Percentiles rank a stretch among this genome's conserved stretches.
Evolutionary conservation across 2,888 invertebrate genomes (phyloP).

Genomic region (Therioaphis trifolii): DNA sequence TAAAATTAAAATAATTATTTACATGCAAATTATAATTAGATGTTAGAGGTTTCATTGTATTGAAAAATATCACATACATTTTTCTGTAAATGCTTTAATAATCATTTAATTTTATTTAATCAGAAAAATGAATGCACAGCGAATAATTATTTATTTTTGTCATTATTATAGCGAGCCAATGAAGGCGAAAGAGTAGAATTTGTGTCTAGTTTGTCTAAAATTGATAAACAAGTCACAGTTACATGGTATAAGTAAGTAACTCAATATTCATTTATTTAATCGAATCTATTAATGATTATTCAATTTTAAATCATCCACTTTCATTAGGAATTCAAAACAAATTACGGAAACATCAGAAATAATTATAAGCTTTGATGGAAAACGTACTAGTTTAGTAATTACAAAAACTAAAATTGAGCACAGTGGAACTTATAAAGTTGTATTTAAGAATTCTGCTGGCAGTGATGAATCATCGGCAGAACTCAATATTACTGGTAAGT

Average conservation of each 20-base stretch:
- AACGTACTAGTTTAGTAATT: conserved; percentile 82
- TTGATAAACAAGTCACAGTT: conserved; percentile 83
- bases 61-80: too few species aligned
- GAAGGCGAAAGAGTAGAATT: conserved; percentile 85
- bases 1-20: too few species aligned
- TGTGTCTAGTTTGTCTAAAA: conserved; percentile 78
- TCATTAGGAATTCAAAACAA: conserved; percentile 65
- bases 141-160: conserved; percentile 62
- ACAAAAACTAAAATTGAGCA: conserved; percentile 80
- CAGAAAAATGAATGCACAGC: neutral
- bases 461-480: conserved; percentile 88
- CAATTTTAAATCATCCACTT: too few species aligned
- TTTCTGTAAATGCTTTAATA: neutral
- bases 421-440: conserved; percentile 84
- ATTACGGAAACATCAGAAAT: conserved; percentile 75
- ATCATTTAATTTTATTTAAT: neutral
- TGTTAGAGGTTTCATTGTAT: too few species aligned
- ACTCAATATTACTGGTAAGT: conserved; percentile 63
- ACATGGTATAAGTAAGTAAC: conserved; percentile 84
- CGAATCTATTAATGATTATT: too few species aligned
- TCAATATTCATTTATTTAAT: neutral
- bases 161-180: conserved; percentile 73
- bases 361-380: conserved; percentile 85
- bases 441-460: conserved; percentile 91
- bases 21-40: too few species aligned